Conservation (phyloP, 2,888 invertebrate species). For the Pachliopta kotzebuea region DNA sequence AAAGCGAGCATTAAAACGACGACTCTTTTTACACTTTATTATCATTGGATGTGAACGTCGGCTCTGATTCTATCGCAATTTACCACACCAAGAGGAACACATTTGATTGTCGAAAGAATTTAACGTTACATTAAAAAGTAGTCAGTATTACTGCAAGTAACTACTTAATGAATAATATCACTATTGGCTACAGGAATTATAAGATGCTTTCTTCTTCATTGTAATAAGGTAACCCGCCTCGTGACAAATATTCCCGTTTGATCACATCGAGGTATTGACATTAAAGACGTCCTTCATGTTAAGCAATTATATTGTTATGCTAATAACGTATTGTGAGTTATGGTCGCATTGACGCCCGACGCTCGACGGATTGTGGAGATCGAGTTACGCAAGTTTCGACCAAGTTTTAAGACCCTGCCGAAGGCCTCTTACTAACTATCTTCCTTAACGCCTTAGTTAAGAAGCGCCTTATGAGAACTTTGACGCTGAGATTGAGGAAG, state of each 20-base stretch:
- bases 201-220: background rate
- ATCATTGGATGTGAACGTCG: constrained; percentile 78
- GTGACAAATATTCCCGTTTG: constrained; percentile 28
- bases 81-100: constrained; percentile 60
- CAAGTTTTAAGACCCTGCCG: constrained; percentile 77
- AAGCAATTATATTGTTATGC: constrained; percentile 63
- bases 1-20: constrained; percentile 77
- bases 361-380: constrained; percentile 59
- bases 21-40: constrained; percentile 80
- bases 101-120: constrained; percentile 61
- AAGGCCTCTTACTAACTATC: constrained; percentile 77
- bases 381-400: constrained; percentile 73
- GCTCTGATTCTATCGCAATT: constrained; percentile 76
- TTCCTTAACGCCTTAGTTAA: constrained; percentile 79
- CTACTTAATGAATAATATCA: no score
- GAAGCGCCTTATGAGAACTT: constrained; percentile 79
- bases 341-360: constrained; percentile 61
- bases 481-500: constrained; percentile 79
- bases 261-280: constrained; percentile 8
- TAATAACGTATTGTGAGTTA: constrained; percentile 73
- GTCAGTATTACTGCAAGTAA: background rate
- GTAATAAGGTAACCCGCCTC: background rate
- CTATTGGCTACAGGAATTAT: background rate
- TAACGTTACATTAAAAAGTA: constrained; percentile 56
- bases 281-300: constrained; percentile 24